A percentile compares a stretch with the other conserved stretches of the same genome.
Conservation (phyloP, 2,888 invertebrate genomes). For the Therioaphis trifolii region DNA sequence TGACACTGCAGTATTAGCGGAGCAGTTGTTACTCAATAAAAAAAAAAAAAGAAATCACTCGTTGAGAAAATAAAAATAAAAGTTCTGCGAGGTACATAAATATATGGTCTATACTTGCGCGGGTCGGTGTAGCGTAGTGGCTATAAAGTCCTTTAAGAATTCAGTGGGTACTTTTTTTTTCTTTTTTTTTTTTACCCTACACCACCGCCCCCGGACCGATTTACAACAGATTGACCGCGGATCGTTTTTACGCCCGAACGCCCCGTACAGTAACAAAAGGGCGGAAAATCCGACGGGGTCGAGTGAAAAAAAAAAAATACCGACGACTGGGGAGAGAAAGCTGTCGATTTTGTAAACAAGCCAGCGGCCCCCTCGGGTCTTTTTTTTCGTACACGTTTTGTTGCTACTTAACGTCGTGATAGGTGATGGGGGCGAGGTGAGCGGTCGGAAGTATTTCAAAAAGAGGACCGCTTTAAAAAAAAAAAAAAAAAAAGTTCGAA, state of each 20-base stretch:
- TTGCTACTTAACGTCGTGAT: constrained; percentile 55
- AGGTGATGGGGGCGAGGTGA: not conserved
- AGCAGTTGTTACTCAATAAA: not conserved
- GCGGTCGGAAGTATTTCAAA: constrained; percentile 55
- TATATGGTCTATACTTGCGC: not conserved
- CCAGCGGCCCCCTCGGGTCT: constrained; percentile 50
- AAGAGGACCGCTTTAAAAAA: constrained; percentile 50
- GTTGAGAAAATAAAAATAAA: constrained; percentile 15
- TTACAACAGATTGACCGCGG: constrained; percentile 63
- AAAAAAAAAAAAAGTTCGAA: constrained; percentile 49
- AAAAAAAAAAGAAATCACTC: constrained; percentile 17
- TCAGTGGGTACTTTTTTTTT: constrained; percentile 39
- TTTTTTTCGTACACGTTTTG: constrained; percentile 48
- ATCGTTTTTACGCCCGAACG: constrained; percentile 60
- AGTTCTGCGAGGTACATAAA: not conserved
- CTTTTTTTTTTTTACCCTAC: not conserved
- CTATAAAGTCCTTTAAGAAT: constrained; percentile 51
- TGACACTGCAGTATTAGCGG: not conserved
- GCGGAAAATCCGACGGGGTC: constrained; percentile 50
- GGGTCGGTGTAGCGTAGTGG: not conserved
- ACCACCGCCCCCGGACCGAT: constrained; percentile 31
- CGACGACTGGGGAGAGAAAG: constrained; percentile 49
- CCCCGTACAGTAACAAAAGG: constrained; percentile 53
- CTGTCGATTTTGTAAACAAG: constrained; percentile 63
- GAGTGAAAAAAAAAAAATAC: constrained; percentile 36